Evolutionary conservation across 2,797 vertebrate genomes (phyloP).

Genomic region (Lateolabrax maculatus): DNA sequence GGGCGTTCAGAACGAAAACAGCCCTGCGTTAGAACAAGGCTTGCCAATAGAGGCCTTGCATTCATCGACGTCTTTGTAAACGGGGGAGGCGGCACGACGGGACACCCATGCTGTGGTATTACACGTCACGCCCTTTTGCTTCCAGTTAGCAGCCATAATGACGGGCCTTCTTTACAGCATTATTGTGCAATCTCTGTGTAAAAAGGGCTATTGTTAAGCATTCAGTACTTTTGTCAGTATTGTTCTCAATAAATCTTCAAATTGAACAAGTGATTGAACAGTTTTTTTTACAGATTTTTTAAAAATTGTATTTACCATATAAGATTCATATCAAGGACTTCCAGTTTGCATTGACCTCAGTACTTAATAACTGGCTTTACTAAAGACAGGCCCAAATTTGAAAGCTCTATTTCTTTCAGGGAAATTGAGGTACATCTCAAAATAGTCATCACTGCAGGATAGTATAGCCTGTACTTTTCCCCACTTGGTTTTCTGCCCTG

Average conservation of each 20-base stretch:
- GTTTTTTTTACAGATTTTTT: not conserved
- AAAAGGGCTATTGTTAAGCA: too few relatives aligned
- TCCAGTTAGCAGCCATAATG: too few relatives aligned
- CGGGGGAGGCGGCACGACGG: too few relatives aligned
- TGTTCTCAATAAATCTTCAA: not conserved
- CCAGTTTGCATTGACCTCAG: conserved; percentile 17
- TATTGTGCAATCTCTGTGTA: too few relatives aligned
- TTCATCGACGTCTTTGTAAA: too few relatives aligned
- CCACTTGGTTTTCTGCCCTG: conserved; percentile 57
- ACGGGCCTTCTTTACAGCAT: too few relatives aligned
- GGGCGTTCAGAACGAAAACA: not conserved
- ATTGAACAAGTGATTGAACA: not conserved
- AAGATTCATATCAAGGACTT: conserved; percentile 25
- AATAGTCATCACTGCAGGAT: conserved; percentile 49
- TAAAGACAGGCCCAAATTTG: conserved; percentile 1
- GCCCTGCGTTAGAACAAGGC: not conserved
- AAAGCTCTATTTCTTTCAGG: conserved; percentile 14
- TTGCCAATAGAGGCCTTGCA: too few relatives aligned
- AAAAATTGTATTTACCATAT: not conserved
- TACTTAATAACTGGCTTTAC: conserved; percentile 11
- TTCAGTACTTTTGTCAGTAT: too few relatives aligned
- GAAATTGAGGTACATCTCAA: conserved; percentile 41
- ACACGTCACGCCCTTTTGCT: too few relatives aligned
- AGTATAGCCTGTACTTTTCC: conserved; percentile 47
- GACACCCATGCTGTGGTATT: too few relatives aligned